Base-by-base conservation (phyloP, 2,888 invertebrate species). In the Phytoseiulus persimilis region DNA sequence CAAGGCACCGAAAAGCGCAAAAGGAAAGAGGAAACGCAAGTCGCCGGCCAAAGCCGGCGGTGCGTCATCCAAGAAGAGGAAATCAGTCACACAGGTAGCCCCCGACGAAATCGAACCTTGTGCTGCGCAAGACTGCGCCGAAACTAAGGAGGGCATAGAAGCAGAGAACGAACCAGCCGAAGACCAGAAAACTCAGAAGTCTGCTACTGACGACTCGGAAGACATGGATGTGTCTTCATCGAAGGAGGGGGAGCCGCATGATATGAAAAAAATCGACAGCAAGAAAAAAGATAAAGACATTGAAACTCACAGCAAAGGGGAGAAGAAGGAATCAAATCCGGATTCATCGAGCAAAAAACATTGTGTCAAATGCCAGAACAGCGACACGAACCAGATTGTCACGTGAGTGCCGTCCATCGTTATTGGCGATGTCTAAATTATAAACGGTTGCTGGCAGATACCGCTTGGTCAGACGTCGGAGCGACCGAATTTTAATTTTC, bases 331-430 rank as follows among this genome's bases (percentile, higher is more conserved):
- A 2, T 65, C 23, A 14, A 65, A 65, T 65, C 2, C 65, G 65
- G 65, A 65, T 23, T 65, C 65, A 1, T 33, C 32, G 28, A 33
- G 87, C 28, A 33, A n/a, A 14, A 87, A 87, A 45, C 87, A 87
- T 31, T 87, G 87, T 39, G 87, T 87, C 32, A 87, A 87, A 14
- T 87, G 87, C n/a, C 9, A 87, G 5, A 87, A 33, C 87, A 33
- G n/a, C 39, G 87, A 87, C 39, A 32, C 33, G n/a, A 87, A 33
- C 31, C 87, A 87, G 31, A 87, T 87, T 18, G 87, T 87, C 33
- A 33, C 33, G 87, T 87, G 33, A 87, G 87, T 65, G 18, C 46
- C 46, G 9, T 46, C 6, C 14, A 14, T 46, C 6, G 6, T 11
- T 46, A 46, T n/a, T n/a, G n/a, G n/a, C n/a, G n/a, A n/a, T n/a